phyloP scores from a whole-genome alignment of 1,140 invertebrate species.

The Phthorimaea operculella region DNA sequence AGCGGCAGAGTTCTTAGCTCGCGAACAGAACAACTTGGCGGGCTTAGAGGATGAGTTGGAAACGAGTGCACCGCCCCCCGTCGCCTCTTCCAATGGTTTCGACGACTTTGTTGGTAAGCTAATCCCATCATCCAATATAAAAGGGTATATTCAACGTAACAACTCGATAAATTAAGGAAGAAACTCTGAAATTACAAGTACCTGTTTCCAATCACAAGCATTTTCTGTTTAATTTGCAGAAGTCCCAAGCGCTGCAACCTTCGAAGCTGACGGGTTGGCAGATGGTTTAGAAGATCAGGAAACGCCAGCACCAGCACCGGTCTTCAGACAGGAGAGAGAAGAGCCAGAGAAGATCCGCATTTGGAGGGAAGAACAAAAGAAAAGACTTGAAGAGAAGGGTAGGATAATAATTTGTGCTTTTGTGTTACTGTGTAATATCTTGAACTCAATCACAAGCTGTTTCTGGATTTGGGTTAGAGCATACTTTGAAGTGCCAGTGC shows the following conservation, averaged over 20 bases:
- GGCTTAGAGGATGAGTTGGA: conserved; percentile 87
- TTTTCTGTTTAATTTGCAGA: conserved; percentile 24
- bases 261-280: conserved; percentile 47
- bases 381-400: conserved; percentile 87
- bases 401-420: too few relatives aligned
- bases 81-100: conserved; percentile 52
- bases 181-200: too few relatives aligned
- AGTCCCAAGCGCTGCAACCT: conserved; percentile 43
- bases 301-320: conserved; percentile 34
- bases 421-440: too few relatives aligned
- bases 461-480: too few relatives aligned
- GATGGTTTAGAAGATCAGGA: conserved; percentile 26
- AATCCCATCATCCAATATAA: too few relatives aligned
- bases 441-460: too few relatives aligned
- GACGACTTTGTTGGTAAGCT: conserved; percentile 57
- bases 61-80: conserved; percentile 72
- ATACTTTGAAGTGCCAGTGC: too few relatives aligned
- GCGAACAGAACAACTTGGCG: conserved; percentile 91
- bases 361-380: conserved; percentile 93
- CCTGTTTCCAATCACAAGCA: conserved; percentile 9
- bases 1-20: conserved; percentile 91
- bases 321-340: conserved; percentile 71
- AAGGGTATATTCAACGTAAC: too few relatives aligned
- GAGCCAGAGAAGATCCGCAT: conserved; percentile 94
- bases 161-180: too few relatives aligned